Percentiles rank a stretch among this genome's conserved stretches.
Evolutionary conservation across 2,797 vertebrate species (phyloP).

Genomic region (Poeciliopsis presidionis): DNA sequence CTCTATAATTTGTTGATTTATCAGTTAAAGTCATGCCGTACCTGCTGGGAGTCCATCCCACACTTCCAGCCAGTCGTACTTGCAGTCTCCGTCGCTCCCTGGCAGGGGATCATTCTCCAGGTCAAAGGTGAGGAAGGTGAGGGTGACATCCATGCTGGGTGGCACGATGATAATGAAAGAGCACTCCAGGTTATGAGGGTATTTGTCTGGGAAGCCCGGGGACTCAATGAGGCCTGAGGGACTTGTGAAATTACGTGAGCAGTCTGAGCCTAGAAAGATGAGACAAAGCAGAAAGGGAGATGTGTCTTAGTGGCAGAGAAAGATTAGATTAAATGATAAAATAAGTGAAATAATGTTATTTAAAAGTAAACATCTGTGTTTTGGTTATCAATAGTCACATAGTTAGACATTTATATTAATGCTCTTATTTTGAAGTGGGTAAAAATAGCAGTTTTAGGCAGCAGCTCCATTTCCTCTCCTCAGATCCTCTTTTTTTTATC

Average conservation of each 20-base stretch:
- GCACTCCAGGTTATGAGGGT: conserved; percentile 96
- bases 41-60: conserved; percentile 97
- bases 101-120: conserved; percentile 96
- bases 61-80: conserved; percentile 98
- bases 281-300: neutral
- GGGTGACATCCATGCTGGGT: conserved; percentile 91
- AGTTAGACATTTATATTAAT: no score
- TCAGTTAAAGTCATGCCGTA: conserved; percentile 13
- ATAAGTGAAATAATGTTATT: neutral
- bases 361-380: no score
- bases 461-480: no score
- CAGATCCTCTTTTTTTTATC: no score
- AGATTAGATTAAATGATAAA: neutral
- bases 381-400: no score
- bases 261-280: conserved; percentile 88
- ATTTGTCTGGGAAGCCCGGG: conserved; percentile 97
- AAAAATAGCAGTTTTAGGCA: no score
- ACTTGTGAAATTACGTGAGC: conserved; percentile 95
- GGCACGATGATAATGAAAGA: conserved; percentile 94
- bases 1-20: neutral
- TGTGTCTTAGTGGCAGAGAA: neutral
- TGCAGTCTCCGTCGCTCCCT: conserved; percentile 93
- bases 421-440: no score
- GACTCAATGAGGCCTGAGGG: conserved; percentile 92
- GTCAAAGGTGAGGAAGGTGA: conserved; percentile 95